phyloP scores from a whole-genome alignment of 1,140 invertebrate genomes.

The Drosophila saltans region DNA sequence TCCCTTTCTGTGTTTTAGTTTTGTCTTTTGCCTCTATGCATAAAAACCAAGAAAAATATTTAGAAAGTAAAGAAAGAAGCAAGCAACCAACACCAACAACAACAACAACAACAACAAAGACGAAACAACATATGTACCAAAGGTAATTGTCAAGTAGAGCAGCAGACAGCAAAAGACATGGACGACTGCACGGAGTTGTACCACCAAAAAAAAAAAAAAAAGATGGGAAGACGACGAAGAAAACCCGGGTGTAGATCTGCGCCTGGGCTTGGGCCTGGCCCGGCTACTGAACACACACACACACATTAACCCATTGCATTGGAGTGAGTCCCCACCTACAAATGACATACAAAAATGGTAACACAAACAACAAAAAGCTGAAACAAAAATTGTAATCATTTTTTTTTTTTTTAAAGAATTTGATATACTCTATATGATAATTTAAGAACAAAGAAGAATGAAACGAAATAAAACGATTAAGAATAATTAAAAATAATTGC shows the following conservation, averaged over 20 bases:
- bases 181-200: constrained; percentile 49
- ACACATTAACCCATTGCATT: constrained; percentile 45
- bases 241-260: constrained; percentile 10
- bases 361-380: constrained; percentile 48
- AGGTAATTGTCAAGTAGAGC: constrained; percentile 81
- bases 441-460: too few species aligned
- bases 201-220: background rate
- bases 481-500: too few species aligned
- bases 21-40: constrained; percentile 46
- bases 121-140: constrained; percentile 66
- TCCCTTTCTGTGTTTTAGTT: constrained; percentile 58
- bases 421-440: constrained; percentile 32
- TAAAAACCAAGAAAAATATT: constrained; percentile 69
- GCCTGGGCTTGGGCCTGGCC: constrained; percentile 16
- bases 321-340: constrained; percentile 36
- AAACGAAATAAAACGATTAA: too few species aligned
- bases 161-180: constrained; percentile 55
- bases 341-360: constrained; percentile 78
- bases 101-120: constrained; percentile 20
- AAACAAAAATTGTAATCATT: background rate
- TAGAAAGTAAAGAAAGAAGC: constrained; percentile 78
- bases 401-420: constrained; percentile 6
- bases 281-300: constrained; percentile 53
- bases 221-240: constrained; percentile 26
- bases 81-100: constrained; percentile 34